Base-by-base conservation (phyloP, 1,140 invertebrate species). In the Euura lappo region DNA sequence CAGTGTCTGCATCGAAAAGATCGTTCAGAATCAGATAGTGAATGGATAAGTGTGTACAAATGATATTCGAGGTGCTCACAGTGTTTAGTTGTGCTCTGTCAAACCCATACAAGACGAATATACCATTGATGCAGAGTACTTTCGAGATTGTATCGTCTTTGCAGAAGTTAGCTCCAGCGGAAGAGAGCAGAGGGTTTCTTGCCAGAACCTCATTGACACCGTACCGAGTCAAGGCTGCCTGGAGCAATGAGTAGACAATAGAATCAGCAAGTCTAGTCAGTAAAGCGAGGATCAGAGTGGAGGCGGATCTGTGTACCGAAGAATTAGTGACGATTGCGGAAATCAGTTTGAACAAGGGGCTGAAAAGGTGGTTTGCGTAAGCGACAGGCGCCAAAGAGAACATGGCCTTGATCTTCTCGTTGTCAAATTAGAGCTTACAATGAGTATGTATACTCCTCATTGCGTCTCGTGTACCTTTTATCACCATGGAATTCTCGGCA, bases 331-430 rank as follows among this genome's bases (percentile, higher is more conserved):
- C 2, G 51, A 60, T 10, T 3, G 8, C n/a, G 51, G 82, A 75
- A 0, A 87, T 73, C 0, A 82, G 11, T 45, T 72, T 82, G 0
- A 91, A 76, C 1, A 90, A 71, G 2, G 91, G 83, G 86, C 89
- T 90, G 5, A 82, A 88, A 43, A 88, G 84, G 60, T 90, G 84
- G 1, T 80, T 77, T 84, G 90, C 85, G 72, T 84, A 91, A 2
- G 89, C 89, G 2, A 93, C 89, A 2, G 92, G 92, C 0, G 90
- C 91, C 66, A 94, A 80, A 45, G 91, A 87, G 71, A 92, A 84
- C 69, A 87, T 84, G 3, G 82, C 83, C 28, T 81, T 80, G 51
- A 91, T 88, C 80, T 91, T 90, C 2, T 86, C 78, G 74, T 92
- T 91, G 76, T 92, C n/a, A n/a, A n/a, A n/a, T n/a, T n/a, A n/a